Evolutionary conservation across 2,797 vertebrate genomes (phyloP), one percentile per base, ranked within the genome.

Genomic region (Octomys mimax): DNA sequence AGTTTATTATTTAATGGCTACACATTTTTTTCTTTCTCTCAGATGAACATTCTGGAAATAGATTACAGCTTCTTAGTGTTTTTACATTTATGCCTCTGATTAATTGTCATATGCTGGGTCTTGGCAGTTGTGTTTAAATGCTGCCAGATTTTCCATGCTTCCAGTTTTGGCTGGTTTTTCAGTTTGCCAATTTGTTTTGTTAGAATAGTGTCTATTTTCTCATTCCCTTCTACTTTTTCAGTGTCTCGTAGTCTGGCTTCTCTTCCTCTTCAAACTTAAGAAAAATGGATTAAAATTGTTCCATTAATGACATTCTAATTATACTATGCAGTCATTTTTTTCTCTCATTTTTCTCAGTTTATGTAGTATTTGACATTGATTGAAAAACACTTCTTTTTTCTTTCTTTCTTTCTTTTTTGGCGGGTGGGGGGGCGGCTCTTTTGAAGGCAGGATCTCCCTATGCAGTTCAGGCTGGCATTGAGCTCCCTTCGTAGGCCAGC

Each of bases 1-100:
- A 89, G 0, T 22, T 66, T 81, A 77, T 81, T 83, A 92, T 91
- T 94, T 96, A 92, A 78, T 82, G 49, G 16, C 36, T 91, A 24
- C 9, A 33, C 28, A 36, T 62, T 83, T 79, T 75, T 46, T 46
- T 10, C 18, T 33, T 31, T 13, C 5, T 82, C 18, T 54, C 28
- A 42, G 54, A 6, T 91, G 59, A 92, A 84, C 54, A 81, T 86
- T 87, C 24, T 82, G 28, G n/a, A 93, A 93, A 31, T 71, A 61
- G n/a, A 1, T 83, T 94, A 6, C 59, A 87, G 78, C 52, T 94
- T 93, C 33, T 87, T 9, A 24, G 21, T 70, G 28, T 36, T 79
- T 57, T 46, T 85, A 14, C 68, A 54, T 85, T 68, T 39, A 21
- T 82, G 62, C 42, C 13, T 91, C n/a, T 39, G 46, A 42, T 18